Evolutionary conservation across 1,140 invertebrate genomes (phyloP).

Genomic region (Apis cerana): DNA sequence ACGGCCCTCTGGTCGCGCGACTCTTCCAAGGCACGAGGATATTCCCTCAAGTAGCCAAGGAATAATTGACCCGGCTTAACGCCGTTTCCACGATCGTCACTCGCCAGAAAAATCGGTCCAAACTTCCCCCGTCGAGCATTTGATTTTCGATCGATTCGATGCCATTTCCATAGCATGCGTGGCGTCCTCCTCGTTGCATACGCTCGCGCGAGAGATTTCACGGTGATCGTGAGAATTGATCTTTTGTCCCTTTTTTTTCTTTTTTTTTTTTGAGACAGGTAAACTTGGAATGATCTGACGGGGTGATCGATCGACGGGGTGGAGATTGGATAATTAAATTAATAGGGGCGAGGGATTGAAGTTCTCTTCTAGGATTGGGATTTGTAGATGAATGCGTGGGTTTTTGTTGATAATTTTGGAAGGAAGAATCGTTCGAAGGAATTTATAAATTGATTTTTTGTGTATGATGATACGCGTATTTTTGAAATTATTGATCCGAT

Average conservation of each 20-base stretch:
- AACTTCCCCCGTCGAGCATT: slow-evolving; percentile 63
- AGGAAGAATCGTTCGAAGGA: no score
- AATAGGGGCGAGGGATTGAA: no score
- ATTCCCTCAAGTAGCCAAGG: slow-evolving; percentile 65
- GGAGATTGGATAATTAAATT: no score
- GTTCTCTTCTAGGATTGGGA: no score
- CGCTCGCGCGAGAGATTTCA: slow-evolving; percentile 52
- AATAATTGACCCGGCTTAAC: slow-evolving; percentile 58
- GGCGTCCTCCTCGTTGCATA: slow-evolving; percentile 48
- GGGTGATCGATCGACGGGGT: no score
- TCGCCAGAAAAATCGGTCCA: slow-evolving; percentile 32
- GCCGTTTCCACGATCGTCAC: not conserved
- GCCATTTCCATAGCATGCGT: slow-evolving; percentile 31
- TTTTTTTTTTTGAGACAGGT: no score
- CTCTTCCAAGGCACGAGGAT: slow-evolving; percentile 58
- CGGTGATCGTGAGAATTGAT: slow-evolving; percentile 37
- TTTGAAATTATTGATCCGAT: no score
- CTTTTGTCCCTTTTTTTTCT: not conserved
- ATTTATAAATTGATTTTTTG: no score
- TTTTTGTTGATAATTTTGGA: no score
- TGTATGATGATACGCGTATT: no score
- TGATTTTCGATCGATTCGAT: slow-evolving; percentile 62
- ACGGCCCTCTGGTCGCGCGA: slow-evolving; percentile 67
- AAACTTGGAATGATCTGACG: no score
- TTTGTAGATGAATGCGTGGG: no score